Evolutionary conservation across 30 jellyfish, hydroid and myxozoan genomes (phyloP).

Genomic region (Phacellophora camtschatica): DNA sequence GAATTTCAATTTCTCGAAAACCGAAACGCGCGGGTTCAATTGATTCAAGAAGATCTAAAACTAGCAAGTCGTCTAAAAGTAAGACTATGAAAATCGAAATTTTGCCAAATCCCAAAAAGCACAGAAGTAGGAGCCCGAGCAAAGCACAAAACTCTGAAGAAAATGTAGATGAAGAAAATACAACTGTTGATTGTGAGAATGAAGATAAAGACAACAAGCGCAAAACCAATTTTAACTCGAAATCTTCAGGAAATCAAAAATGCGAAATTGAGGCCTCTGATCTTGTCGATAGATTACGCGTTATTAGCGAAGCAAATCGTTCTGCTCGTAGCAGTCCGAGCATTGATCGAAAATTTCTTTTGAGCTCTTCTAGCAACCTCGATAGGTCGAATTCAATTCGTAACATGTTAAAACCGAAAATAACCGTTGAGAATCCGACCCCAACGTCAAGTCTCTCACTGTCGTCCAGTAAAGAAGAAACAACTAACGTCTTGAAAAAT

Average conservation of each 20-base stretch:
- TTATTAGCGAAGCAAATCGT: slow-evolving; percentile 36
- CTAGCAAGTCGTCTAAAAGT: neutral
- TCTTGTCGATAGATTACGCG: slow-evolving; percentile 40
- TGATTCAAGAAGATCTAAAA: neutral
- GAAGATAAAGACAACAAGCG: neutral
- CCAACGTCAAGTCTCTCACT: slow-evolving; percentile 25
- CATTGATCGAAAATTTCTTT: slow-evolving; percentile 20
- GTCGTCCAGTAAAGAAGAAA: neutral
- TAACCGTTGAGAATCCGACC: slow-evolving; percentile 37
- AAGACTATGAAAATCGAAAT: slow-evolving; percentile 23
- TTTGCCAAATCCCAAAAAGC: slow-evolving; percentile 34
- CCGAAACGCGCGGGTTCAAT: slow-evolving; percentile 44
- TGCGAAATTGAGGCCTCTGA: slow-evolving; percentile 10
- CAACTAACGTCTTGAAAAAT: neutral
- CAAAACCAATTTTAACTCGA: neutral
- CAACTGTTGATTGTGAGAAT: neutral
- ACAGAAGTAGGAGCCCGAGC: neutral
- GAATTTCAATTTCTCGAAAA: slow-evolving; percentile 22
- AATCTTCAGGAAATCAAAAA: neutral
- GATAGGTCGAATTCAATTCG: slow-evolving; percentile 9
- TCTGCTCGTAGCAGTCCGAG: slow-evolving; percentile 49
- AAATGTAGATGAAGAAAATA: slow-evolving; percentile 1
- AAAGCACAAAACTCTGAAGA: neutral
- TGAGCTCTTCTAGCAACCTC: neutral
- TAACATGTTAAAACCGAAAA: slow-evolving; percentile 27